A percentile compares a stretch with the other conserved stretches of the same genome.
These are phyloP conservation scores for Syngnathus rostellatus DNA, from an alignment of 2,797 vertebrate genomes.

Conservation along the genomic window DNA sequence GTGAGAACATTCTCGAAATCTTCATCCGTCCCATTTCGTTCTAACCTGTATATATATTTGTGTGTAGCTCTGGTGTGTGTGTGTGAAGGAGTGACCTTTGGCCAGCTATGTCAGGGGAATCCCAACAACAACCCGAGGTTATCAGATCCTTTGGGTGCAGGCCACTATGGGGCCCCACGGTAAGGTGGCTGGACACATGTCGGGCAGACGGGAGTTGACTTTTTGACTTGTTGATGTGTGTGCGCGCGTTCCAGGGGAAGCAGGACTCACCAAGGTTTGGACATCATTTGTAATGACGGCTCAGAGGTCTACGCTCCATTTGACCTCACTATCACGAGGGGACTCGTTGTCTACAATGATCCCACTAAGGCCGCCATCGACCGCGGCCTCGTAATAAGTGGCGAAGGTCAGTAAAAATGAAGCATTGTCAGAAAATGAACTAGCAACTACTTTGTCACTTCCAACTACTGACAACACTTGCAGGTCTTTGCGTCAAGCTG, in stretches of 20 bases:
- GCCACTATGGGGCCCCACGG: slow-evolving; percentile 52
- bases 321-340: slow-evolving; percentile 43
- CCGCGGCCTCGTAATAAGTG: slow-evolving; percentile 47
- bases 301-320: slow-evolving; percentile 54
- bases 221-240: neutral
- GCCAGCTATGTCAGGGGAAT: slow-evolving; percentile 60
- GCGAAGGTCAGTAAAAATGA: slow-evolving; percentile 35
- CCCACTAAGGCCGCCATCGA: slow-evolving; percentile 45
- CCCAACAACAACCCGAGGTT: slow-evolving; percentile 34
- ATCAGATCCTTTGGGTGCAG: slow-evolving; percentile 41
- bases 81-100: slow-evolving; percentile 48
- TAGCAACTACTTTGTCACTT: too few species aligned
- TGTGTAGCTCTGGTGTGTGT: slow-evolving; percentile 34
- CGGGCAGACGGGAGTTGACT: slow-evolving; percentile 2
- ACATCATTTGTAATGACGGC: slow-evolving; percentile 57
- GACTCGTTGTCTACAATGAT: slow-evolving; percentile 43
- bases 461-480: too few species aligned
- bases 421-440: too few species aligned
- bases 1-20: slow-evolving; percentile 20
- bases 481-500: slow-evolving; percentile 65
- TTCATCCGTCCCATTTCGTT: neutral
- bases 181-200: slow-evolving; percentile 16
- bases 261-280: slow-evolving; percentile 51
- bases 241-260: slow-evolving; percentile 2
- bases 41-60: slow-evolving; percentile 8